These are phyloP conservation scores for Philopedon plagiatum DNA, from an alignment of 2,888 invertebrate species.

Conservation along the genomic window DNA sequence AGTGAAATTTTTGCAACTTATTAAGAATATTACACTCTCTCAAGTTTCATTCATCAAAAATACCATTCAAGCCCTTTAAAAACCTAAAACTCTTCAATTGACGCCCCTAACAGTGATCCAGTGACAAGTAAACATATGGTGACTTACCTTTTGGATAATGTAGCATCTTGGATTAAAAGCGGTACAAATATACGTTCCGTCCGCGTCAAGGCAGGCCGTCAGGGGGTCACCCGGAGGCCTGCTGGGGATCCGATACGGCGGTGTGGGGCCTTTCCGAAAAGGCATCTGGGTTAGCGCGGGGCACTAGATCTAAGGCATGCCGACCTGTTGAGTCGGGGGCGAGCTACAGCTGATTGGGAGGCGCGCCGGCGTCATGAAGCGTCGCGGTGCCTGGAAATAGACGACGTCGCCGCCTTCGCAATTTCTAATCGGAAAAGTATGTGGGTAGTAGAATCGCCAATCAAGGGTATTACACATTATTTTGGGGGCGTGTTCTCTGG, in stretches of 20 bases:
- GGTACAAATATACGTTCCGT: slow-evolving; percentile 75
- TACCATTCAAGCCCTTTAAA: too few relatives aligned
- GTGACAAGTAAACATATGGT: slow-evolving; percentile 49
- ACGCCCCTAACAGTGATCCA: slow-evolving; percentile 3
- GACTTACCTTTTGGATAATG: slow-evolving; percentile 76
- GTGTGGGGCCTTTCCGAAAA: slow-evolving; percentile 61
- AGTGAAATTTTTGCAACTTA: too few relatives aligned
- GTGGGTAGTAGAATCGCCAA: not conserved
- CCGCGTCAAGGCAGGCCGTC: slow-evolving; percentile 71
- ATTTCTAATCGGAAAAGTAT: not conserved
- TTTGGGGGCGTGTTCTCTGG: too few relatives aligned
- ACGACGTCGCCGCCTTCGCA: slow-evolving; percentile 28
- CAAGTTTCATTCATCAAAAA: too few relatives aligned
- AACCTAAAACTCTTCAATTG: not conserved
- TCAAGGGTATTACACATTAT: not conserved
- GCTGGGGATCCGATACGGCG: slow-evolving; percentile 38
- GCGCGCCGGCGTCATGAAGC: slow-evolving; percentile 56
- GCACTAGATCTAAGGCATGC: slow-evolving; percentile 64
- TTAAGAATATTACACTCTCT: too few relatives aligned
- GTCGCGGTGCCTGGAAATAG: slow-evolving; percentile 35
- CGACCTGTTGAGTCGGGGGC: slow-evolving; percentile 70
- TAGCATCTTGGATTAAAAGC: slow-evolving; percentile 76
- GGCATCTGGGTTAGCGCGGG: slow-evolving; percentile 66
- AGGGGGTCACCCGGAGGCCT: slow-evolving; percentile 63
- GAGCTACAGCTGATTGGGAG: slow-evolving; percentile 63